Evolutionary conservation across 2,113 vertebrate species (phyloP), one percentile per base, ranked within the genome.

Genomic region (Phrynosoma platyrhinos): DNA sequence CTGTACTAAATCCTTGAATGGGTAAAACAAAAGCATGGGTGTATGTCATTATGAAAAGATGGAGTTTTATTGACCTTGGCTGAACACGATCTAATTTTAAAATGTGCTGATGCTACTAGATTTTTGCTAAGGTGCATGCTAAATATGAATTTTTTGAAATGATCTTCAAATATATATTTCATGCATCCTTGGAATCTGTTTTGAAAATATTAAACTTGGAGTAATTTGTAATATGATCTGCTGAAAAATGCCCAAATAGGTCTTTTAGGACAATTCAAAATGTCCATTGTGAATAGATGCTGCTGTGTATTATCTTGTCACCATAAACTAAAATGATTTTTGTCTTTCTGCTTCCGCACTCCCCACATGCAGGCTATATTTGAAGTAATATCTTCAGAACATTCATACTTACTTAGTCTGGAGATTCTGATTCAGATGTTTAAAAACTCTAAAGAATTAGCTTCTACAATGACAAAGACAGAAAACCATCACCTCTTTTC

Each of bases 401-500:
- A 98, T 95, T 99, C 98, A 0, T 99, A 99, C 18, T 96, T 99
- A 74, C 98, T 98, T 95, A 99, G 99, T 94, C 96, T 99, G 93
- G 98, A 99, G 94, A 98, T 99, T 94, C 96, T 99, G 69, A 98
- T 99, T 93, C 97, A 98, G 52, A 98, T 99, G 98, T 99, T 99
- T 94, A 98, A 99, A 94, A 97, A 98, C 93, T 99, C 98, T 1
- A 93, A 96, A 32, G 98, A 98, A 8, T 97, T 99, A 90, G 97
- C 97, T 2, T 96, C 98, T 42, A 98, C 98, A 4, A 99, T 99
- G 98, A 99, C 98, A 92, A 99, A 99, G 93, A 99, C 97, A 0
- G 98, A 99, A 90, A 98, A 95, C 93, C 99, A 99, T 90, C 99
- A 99, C 95, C 98, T 99, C 53, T 99, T 99, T 95, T 99, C 99